A percentile compares a stretch with the other conserved stretches of the same genome.
Conservation (phyloP, 2,113 vertebrate genomes). For the Trichomycterus rosablanca region DNA sequence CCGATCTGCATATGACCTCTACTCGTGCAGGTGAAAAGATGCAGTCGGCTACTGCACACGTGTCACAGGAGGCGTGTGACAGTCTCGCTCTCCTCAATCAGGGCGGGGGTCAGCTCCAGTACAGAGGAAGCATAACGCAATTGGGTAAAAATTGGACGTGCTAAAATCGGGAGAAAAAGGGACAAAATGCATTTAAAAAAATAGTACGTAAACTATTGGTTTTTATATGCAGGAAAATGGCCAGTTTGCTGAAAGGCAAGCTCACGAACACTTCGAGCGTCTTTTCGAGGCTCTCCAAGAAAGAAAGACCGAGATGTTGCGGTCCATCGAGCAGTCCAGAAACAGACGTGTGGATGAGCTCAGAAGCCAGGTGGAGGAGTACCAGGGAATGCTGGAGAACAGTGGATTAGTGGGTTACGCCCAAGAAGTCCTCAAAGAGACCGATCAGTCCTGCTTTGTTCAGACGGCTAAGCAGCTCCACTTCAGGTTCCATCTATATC, state of each 20-base stretch:
- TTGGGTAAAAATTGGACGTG: no score
- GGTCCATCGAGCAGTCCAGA: constrained; percentile 79
- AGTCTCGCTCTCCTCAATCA: no score
- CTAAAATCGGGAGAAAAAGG: no score
- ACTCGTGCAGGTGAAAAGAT: no score
- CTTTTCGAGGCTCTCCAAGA: constrained; percentile 83
- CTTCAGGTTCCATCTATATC: constrained; percentile 74
- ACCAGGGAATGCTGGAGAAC: constrained; percentile 96
- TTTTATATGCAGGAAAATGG: constrained; percentile 80
- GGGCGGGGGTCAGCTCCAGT: no score
- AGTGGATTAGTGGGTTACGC: constrained; percentile 93
- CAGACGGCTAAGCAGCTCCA: constrained; percentile 96
- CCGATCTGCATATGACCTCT: no score
- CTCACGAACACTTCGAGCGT: constrained; percentile 81
- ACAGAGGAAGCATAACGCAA: no score
- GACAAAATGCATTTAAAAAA: no score
- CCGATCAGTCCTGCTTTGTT: constrained; percentile 93
- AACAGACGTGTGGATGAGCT: constrained; percentile 78
- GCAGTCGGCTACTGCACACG: no score
- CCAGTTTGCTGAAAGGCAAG: constrained; percentile 78
- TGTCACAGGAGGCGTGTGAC: no score
- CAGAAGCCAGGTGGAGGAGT: constrained; percentile 85
- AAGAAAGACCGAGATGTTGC: constrained; percentile 78
- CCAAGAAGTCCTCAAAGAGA: constrained; percentile 96
- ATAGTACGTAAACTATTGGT: no score